Conservation (phyloP, 2,113 vertebrate species). For the Menura novaehollandiae region DNA sequence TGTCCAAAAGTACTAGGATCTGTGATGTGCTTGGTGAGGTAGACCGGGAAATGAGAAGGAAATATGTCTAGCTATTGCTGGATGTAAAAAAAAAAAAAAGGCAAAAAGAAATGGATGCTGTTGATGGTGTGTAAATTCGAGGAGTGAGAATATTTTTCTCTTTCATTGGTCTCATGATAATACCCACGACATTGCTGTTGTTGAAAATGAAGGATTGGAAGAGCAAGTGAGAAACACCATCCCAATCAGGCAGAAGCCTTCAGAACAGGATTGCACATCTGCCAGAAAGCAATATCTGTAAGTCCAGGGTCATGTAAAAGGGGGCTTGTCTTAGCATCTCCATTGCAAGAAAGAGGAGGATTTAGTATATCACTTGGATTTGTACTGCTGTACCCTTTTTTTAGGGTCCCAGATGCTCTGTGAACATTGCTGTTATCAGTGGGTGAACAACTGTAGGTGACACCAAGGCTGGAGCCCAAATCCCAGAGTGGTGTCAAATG, state of each 20-base stretch:
- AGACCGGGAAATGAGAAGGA: conserved; percentile 19
- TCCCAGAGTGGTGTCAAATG: not conserved
- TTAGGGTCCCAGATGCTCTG: not conserved
- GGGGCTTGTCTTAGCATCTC: not conserved
- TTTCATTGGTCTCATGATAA: conserved; percentile 26
- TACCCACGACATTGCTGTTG: not conserved
- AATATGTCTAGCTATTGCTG: conserved; percentile 29
- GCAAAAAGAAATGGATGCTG: not conserved
- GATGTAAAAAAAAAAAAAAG: not conserved
- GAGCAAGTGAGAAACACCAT: not conserved
- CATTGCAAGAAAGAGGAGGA: not conserved
- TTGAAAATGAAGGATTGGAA: conserved; percentile 21
- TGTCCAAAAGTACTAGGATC: not conserved
- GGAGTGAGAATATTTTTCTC: conserved; percentile 21
- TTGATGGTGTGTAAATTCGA: conserved; percentile 7
- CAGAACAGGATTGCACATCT: not conserved
- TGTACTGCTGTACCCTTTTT: accelerated
- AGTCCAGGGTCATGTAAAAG: not conserved
- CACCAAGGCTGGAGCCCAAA: not conserved
- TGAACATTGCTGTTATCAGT: not conserved
- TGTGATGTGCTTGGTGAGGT: not conserved
- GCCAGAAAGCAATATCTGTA: not conserved
- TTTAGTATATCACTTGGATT: not conserved
- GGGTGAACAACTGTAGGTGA: not conserved
- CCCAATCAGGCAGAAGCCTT: not conserved